Evolutionary conservation across 2,888 invertebrate species (phyloP).

Genomic region (Andricus quercusramuli): DNA sequence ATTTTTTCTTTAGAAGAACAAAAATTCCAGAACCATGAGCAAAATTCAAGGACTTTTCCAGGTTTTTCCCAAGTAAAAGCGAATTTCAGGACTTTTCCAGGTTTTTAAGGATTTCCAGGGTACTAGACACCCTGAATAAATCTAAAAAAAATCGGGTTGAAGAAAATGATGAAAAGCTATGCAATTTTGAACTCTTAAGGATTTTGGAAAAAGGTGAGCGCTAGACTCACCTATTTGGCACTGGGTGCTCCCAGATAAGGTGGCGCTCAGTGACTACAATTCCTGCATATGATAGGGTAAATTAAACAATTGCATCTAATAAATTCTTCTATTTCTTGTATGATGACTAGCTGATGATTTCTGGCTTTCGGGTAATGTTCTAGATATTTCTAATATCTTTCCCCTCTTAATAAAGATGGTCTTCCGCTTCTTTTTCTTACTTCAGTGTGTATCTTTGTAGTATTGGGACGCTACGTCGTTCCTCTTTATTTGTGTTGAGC

Average conservation of each 20-base stretch:
- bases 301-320: conserved; percentile 71
- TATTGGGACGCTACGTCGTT: conserved; percentile 63
- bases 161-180: neutral
- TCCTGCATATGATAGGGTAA: conserved; percentile 68
- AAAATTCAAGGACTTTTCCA: too few species aligned
- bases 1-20: too few species aligned
- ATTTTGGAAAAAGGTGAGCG: neutral
- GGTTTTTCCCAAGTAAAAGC: too few species aligned
- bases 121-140: too few species aligned
- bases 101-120: too few species aligned
- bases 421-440: conserved; percentile 47
- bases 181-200: neutral
- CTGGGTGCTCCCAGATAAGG: conserved; percentile 69
- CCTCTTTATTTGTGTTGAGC: conserved; percentile 96
- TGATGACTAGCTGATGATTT: conserved; percentile 74
- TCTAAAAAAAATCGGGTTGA: neutral
- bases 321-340: conserved; percentile 71
- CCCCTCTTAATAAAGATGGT: conserved; percentile 41
- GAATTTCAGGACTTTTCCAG: too few species aligned
- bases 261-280: conserved; percentile 70
- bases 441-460: conserved; percentile 53
- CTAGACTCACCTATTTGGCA: conserved; percentile 72
- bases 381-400: conserved; percentile 54
- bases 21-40: too few species aligned
- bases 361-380: conserved; percentile 64